phyloP scores from a whole-genome alignment of 2,888 invertebrate species.

The Cryptops parisi region DNA sequence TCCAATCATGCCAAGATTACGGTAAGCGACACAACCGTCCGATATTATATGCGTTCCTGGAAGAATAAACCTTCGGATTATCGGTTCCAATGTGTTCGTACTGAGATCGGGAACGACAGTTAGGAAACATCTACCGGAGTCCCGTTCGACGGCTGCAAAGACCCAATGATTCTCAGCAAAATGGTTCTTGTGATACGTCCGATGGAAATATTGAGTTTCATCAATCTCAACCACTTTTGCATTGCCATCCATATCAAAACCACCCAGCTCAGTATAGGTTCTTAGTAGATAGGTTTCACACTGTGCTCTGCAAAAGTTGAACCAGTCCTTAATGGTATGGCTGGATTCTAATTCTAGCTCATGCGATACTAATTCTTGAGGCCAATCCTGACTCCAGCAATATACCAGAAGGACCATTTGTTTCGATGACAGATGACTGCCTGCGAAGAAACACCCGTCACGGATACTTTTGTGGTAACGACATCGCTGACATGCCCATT shows the following conservation, averaged over 20 bases:
- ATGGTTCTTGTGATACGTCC: slow-evolving; percentile 19
- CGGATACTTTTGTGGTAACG: not conserved
- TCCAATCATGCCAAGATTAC: not conserved
- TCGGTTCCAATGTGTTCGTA: slow-evolving; percentile 15
- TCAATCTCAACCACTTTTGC: not conserved
- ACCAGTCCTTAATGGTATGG: not conserved
- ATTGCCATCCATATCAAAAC: not conserved
- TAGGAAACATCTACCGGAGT: slow-evolving; percentile 17
- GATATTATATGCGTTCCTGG: slow-evolving; percentile 20
- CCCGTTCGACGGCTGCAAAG: slow-evolving; percentile 20
- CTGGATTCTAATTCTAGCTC: not conserved
- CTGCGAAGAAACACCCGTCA: not conserved
- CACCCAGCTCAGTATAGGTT: not conserved
- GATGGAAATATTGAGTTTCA: slow-evolving; percentile 1
- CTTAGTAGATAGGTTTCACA: not conserved
- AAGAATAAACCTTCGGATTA: slow-evolving; percentile 19
- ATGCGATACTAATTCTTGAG: not conserved
- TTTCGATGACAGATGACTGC: not conserved
- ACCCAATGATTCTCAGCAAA: slow-evolving; percentile 20
- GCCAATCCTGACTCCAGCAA: not conserved
- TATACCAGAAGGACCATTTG: not conserved
- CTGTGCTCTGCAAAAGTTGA: not conserved
- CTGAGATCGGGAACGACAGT: slow-evolving; percentile 15
- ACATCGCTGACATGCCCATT: not conserved
- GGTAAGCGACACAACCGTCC: slow-evolving; percentile 18